phyloP scores from a whole-genome alignment of 2,113 vertebrate genomes.

The Tichodroma muraria region DNA sequence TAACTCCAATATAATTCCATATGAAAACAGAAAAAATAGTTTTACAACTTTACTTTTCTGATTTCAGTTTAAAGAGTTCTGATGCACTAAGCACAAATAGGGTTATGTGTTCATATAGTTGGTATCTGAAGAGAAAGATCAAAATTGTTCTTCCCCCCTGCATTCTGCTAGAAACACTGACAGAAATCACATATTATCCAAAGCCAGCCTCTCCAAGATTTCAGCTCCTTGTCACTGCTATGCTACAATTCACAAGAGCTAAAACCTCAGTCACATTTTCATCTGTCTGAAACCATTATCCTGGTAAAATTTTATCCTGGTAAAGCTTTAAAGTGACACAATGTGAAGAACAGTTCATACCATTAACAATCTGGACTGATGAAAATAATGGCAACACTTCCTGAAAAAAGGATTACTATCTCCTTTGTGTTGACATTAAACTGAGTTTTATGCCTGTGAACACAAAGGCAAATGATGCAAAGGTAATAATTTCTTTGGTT shows the following conservation, averaged over 20 bases:
- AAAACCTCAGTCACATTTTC: not conserved
- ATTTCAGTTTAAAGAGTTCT: not conserved
- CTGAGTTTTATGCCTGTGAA: not conserved
- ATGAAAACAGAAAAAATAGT: not conserved
- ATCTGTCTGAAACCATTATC: not conserved
- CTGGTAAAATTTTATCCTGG: not conserved
- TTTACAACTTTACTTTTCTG: not conserved
- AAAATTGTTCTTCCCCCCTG: not conserved
- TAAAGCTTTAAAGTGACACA: not conserved
- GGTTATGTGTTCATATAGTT: not conserved
- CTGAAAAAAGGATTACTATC: not conserved
- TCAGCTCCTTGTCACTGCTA: not conserved
- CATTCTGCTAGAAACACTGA: not conserved
- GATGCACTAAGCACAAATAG: not conserved
- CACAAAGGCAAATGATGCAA: not conserved
- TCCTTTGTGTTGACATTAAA: not conserved
- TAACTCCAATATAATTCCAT: not conserved
- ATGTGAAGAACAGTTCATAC: not conserved
- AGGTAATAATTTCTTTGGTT: not conserved
- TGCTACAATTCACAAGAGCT: not conserved
- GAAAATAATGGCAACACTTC: not conserved
- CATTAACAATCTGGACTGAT: not conserved
- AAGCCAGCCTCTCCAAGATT: not conserved
- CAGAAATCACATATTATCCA: not conserved
- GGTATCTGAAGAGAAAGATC: not conserved